These are phyloP conservation scores for Drosophila imparisetae DNA, from an alignment of 2,888 invertebrate species.

Conservation along the genomic window DNA sequence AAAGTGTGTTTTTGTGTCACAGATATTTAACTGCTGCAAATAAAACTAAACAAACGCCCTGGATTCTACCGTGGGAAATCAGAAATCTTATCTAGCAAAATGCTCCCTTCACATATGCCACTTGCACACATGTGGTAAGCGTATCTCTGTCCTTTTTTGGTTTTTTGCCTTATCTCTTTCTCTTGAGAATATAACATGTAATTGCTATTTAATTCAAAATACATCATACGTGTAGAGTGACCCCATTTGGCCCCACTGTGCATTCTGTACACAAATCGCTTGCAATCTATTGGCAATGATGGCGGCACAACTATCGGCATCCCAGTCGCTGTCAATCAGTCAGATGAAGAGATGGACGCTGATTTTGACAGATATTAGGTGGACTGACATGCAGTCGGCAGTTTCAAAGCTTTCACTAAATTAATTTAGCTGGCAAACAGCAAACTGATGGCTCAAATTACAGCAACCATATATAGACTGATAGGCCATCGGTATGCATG, in stretches of 20 bases:
- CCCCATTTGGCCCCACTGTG: conserved; percentile 30
- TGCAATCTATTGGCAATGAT: conserved; percentile 18
- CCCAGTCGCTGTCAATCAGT: conserved; percentile 14
- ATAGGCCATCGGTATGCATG: background rate
- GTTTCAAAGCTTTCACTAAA: conserved; percentile 73
- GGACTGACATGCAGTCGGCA: conserved; percentile 44
- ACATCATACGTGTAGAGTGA: background rate
- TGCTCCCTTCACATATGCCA: background rate
- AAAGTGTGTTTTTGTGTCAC: conserved; percentile 72
- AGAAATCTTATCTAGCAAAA: conserved; percentile 14
- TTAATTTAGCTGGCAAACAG: conserved; percentile 76
- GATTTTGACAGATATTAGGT: conserved; percentile 41
- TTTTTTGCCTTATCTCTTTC: background rate
- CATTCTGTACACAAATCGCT: conserved; percentile 24
- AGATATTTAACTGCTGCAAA: conserved; percentile 30
- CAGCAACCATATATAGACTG: conserved; percentile 12
- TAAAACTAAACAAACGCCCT: conserved; percentile 19
- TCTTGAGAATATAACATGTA: background rate
- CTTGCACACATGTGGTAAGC: background rate
- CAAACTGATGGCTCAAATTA: conserved; percentile 58
- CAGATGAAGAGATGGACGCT: conserved; percentile 41
- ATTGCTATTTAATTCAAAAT: background rate
- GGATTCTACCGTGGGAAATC: conserved; percentile 49
- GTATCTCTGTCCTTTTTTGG: background rate
- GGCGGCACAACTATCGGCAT: conserved; percentile 26